A percentile compares a stretch with the other conserved stretches of the same genome.
These are phyloP conservation scores for Heliopora coerulea DNA, from an alignment of 92 coral and sea anemone genomes.

Conservation along the genomic window DNA sequence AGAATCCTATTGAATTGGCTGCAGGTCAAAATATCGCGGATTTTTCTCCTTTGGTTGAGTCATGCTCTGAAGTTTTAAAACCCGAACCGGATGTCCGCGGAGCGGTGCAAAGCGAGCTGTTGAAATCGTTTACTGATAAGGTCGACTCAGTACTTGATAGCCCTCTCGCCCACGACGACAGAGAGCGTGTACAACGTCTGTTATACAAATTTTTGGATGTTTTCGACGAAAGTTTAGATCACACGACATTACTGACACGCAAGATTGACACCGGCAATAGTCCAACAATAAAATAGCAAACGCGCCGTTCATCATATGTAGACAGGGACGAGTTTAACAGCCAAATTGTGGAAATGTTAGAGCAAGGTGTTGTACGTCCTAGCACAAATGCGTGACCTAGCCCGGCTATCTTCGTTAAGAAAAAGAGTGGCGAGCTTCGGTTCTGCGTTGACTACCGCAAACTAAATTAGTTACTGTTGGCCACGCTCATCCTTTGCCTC, in stretches of 20 bases:
- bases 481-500: too few relatives aligned
- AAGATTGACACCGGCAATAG: slow-evolving; percentile 5
- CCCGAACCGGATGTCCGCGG: neutral
- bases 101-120: slow-evolving; percentile 1
- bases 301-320: slow-evolving; percentile 37
- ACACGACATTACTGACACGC: too few relatives aligned
- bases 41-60: slow-evolving; percentile 43
- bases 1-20: slow-evolving; percentile 32
- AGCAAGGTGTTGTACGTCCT: slow-evolving; percentile 13
- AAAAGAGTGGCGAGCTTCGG: slow-evolving; percentile 35
- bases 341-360: slow-evolving; percentile 29
- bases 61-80: too few relatives aligned
- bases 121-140: neutral
- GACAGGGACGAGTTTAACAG: slow-evolving; percentile 36
- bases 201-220: slow-evolving; percentile 15
- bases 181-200: neutral
- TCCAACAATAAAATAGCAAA: slow-evolving; percentile 34
- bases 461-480: too few relatives aligned
- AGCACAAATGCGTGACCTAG: slow-evolving; percentile 44
- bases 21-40: slow-evolving; percentile 40
- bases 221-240: neutral
- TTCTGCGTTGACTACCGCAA: too few relatives aligned
- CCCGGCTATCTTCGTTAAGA: slow-evolving; percentile 31
- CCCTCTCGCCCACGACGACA: neutral
- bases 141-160: neutral